A percentile compares a stretch with the other conserved stretches of the same genome.
These are phyloP conservation scores for Camelus dromedarius DNA, from an alignment of 2,113 vertebrate genomes.

Conservation along the genomic window DNA sequence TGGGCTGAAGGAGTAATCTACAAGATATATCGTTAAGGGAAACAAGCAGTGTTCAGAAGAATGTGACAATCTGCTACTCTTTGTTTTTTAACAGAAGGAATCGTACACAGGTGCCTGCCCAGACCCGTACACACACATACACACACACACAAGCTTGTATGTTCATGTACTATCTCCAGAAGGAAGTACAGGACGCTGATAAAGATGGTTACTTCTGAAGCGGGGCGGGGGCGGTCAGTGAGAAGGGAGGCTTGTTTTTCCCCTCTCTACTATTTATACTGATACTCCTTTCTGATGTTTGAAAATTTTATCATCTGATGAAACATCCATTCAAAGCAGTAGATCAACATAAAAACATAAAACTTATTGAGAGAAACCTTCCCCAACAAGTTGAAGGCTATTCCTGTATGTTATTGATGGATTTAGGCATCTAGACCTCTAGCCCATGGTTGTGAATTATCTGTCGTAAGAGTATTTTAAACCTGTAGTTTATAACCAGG, in stretches of 20 bases:
- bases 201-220: not conserved
- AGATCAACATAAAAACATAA: conserved; percentile 37
- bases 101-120: not conserved
- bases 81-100: not conserved
- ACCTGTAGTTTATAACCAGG: conserved; percentile 54
- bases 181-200: not conserved
- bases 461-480: conserved; percentile 38
- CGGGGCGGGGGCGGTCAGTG: not conserved
- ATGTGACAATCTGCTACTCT: not conserved
- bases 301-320: conserved; percentile 16
- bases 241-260: conserved; percentile 26
- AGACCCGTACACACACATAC: not conserved
- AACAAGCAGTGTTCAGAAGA: not conserved
- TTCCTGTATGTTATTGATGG: conserved; percentile 31
- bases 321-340: not conserved
- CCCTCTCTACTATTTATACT: not conserved
- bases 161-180: not conserved
- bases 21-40: not conserved
- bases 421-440: not conserved
- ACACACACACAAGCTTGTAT: not conserved
- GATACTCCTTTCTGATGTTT: conserved; percentile 12
- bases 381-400: not conserved
- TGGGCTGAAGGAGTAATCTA: not conserved
- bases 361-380: conserved; percentile 15
- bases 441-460: conserved; percentile 23